These are phyloP conservation scores for Drosophila neotestacea DNA, from an alignment of 2,888 invertebrate species.

Conservation along the genomic window DNA sequence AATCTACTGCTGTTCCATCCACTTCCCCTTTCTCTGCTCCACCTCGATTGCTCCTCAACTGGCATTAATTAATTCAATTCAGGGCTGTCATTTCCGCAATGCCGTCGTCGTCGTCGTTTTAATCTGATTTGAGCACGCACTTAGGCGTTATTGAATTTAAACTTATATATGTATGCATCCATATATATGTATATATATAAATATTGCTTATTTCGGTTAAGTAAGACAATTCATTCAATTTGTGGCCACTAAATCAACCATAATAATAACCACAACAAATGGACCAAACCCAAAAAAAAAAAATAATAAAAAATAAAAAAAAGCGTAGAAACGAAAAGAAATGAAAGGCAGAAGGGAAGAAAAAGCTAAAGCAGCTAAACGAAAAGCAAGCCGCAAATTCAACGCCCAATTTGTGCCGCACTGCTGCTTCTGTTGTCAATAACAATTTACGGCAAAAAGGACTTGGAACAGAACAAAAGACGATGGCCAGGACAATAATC, in stretches of 20 bases:
- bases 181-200: slow-evolving; percentile 25
- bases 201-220: slow-evolving; percentile 76
- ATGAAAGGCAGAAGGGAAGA: neutral
- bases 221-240: slow-evolving; percentile 81
- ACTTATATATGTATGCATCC: slow-evolving; percentile 41
- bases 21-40: neutral
- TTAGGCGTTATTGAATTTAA: slow-evolving; percentile 76
- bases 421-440: slow-evolving; percentile 82
- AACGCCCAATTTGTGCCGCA: slow-evolving; percentile 79
- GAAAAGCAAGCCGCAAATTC: slow-evolving; percentile 75
- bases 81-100: slow-evolving; percentile 66
- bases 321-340: slow-evolving; percentile 26
- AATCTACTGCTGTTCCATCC: slow-evolving; percentile 22
- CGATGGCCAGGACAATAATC: slow-evolving; percentile 70
- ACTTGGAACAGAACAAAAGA: slow-evolving; percentile 21
- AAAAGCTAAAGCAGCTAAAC: slow-evolving; percentile 47
- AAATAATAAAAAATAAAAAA: slow-evolving; percentile 21
- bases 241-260: slow-evolving; percentile 81
- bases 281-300: slow-evolving; percentile 44
- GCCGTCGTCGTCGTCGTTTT: slow-evolving; percentile 40
- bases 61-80: slow-evolving; percentile 78
- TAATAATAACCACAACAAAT: slow-evolving; percentile 80
- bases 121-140: slow-evolving; percentile 75
- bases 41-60: slow-evolving; percentile 42
- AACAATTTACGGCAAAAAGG: slow-evolving; percentile 77